These are phyloP conservation scores for Promerops cafer DNA, from an alignment of 2,113 vertebrate species.

Conservation along the genomic window DNA sequence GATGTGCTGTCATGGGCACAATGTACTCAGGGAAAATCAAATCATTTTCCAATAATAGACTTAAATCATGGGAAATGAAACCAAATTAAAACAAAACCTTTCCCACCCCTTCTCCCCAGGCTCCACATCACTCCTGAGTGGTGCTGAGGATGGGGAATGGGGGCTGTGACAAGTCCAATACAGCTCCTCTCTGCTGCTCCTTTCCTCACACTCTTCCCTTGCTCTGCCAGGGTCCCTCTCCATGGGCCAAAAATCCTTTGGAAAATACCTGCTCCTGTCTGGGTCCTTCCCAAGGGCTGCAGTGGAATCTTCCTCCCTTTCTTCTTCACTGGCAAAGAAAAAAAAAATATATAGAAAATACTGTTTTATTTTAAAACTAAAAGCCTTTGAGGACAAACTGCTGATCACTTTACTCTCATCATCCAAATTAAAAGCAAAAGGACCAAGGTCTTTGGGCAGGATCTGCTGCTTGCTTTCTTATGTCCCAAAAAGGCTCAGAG, in stretches of 20 bases:
- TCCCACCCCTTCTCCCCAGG: neutral
- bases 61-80: neutral
- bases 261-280: neutral
- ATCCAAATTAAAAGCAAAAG: neutral
- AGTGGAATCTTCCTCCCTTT: neutral
- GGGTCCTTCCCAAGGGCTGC: neutral
- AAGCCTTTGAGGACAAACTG: neutral
- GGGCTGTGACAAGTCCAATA: neutral
- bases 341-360: neutral
- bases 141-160: neutral
- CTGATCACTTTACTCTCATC: neutral
- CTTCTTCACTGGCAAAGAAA: neutral
- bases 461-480: neutral
- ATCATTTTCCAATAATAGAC: neutral
- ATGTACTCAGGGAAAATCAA: neutral
- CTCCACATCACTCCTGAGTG: neutral
- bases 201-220: neutral
- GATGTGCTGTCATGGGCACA: neutral
- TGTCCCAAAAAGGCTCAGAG: neutral
- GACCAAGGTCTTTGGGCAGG: neutral
- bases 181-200: neutral
- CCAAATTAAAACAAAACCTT: neutral
- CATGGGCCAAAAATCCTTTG: neutral
- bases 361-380: neutral
- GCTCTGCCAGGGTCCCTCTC: neutral